Evolutionary conservation across 2,888 invertebrate genomes (phyloP), one percentile per base, ranked within the genome.

Genomic region (Philopedon plagiatum): DNA sequence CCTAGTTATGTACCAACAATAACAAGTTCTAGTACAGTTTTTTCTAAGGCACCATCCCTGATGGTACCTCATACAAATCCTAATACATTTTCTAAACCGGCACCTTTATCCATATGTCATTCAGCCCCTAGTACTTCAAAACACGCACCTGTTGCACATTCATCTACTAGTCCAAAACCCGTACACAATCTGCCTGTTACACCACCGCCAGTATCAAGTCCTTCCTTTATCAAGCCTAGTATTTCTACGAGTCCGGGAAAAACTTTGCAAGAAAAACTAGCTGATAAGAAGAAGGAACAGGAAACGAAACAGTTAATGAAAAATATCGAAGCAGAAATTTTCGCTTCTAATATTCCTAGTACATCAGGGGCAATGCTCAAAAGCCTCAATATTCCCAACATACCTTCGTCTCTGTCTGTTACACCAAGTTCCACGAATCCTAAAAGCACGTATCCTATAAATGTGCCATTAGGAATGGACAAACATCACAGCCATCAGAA

Each of bases 221-320:
- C 61, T 62, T 70, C 64, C 29, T 73, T 63, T 61, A 62, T 62
- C n/a, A 66, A 62, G 13, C 34, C 63, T 0, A 29, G 15, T 21
- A 32, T 41, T 1, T 46, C 46, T 2, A 54, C 41, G 8, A 75
- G 73, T 21, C 67, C 90, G 0, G 89, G 89, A 0, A 91, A 91
- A 84, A 91, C 92, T 0, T 81, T 92, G 67, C 91, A 92, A 79
- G 91, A 92, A 80, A 91, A 91, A 82, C 82, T 92, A 65, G 91
- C 91, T 0, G 91, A 92, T 75, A 86, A 89, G 70, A 89, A 91
- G 75, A 91, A 91, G 79, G 85, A 85, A 71, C 82, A 82, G 39
- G 77, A 80, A 26, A 78, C 75, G 11, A 80, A 80, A 21, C 80
- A 80, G 21, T 56, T 78, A 49, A 73, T 66, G 67, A 67, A 72